Percentiles rank a stretch among this genome's conserved stretches.
Conservation (phyloP, 1,140 invertebrate genomes). For the Lepidotrigona ventralis region DNA sequence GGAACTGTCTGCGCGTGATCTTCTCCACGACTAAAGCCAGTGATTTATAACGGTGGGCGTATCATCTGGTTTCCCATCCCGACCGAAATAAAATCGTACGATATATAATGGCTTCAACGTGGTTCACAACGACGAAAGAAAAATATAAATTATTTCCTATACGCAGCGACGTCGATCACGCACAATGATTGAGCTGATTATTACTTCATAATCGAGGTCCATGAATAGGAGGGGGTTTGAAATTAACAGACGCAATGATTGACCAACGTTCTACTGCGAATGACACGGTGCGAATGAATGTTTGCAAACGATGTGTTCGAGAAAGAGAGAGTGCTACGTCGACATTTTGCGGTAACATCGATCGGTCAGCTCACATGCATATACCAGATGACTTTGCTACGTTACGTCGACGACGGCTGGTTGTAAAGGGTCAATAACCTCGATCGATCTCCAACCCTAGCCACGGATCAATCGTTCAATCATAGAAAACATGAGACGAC, state of each 20-base stretch:
- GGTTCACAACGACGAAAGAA: neutral
- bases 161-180: neutral
- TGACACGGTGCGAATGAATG: slow-evolving; percentile 3
- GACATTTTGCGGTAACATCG: slow-evolving; percentile 43
- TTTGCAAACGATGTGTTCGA: slow-evolving; percentile 22
- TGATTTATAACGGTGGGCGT: slow-evolving; percentile 45
- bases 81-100: slow-evolving; percentile 14
- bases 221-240: neutral
- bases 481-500: neutral
- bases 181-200: neutral
- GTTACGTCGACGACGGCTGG: neutral
- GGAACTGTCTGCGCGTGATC: slow-evolving; percentile 1
- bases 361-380: slow-evolving; percentile 31
- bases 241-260: neutral
- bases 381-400: slow-evolving; percentile 7
- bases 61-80: neutral
- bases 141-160: neutral
- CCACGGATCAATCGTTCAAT: slow-evolving; percentile 5
- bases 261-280: neutral
- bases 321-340: slow-evolving; percentile 11
- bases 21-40: neutral
- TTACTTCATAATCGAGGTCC: no score
- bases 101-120: no score
- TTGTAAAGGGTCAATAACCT: slow-evolving; percentile 22
- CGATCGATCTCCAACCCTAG: slow-evolving; percentile 10